Evolutionary conservation across 2,113 vertebrate species (phyloP).

Genomic region (Neogale vison): DNA sequence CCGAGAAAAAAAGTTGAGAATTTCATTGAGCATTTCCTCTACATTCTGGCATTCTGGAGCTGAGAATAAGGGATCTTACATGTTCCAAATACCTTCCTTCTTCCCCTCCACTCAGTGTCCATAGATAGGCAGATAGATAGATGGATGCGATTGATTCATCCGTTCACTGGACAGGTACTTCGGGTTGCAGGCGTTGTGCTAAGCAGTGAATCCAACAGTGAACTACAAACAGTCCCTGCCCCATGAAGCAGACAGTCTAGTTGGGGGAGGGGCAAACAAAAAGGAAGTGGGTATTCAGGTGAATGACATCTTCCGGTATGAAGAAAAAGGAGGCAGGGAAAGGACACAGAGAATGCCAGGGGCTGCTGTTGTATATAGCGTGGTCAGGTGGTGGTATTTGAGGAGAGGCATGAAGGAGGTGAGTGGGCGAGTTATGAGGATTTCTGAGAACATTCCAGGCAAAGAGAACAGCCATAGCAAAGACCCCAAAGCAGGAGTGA

Average conservation of each 20-base stretch:
- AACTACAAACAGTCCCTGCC: not conserved
- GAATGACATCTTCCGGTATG: not conserved
- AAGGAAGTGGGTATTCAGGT: not conserved
- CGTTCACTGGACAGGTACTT: not conserved
- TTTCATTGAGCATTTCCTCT: not conserved
- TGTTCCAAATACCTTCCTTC: not conserved
- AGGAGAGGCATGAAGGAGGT: not conserved
- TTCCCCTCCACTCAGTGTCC: not conserved
- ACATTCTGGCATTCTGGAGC: not conserved
- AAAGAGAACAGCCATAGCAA: not conserved
- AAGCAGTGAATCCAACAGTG: not conserved
- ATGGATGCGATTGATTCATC: not conserved
- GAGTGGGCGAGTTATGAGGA: not conserved
- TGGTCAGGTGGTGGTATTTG: not conserved
- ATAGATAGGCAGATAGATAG: not conserved
- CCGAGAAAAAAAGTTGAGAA: not conserved
- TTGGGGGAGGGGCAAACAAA: not conserved
- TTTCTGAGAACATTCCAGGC: not conserved
- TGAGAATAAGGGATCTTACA: not conserved
- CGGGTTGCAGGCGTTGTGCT: not conserved
- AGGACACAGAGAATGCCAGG: not conserved
- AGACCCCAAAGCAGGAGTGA: not conserved
- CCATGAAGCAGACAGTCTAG: not conserved
- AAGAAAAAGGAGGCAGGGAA: not conserved
- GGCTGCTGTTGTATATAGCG: not conserved